Percentiles rank a stretch among this genome's conserved stretches.
Conservation (phyloP, 2,888 invertebrate species). For the Tenthredo amoena region DNA sequence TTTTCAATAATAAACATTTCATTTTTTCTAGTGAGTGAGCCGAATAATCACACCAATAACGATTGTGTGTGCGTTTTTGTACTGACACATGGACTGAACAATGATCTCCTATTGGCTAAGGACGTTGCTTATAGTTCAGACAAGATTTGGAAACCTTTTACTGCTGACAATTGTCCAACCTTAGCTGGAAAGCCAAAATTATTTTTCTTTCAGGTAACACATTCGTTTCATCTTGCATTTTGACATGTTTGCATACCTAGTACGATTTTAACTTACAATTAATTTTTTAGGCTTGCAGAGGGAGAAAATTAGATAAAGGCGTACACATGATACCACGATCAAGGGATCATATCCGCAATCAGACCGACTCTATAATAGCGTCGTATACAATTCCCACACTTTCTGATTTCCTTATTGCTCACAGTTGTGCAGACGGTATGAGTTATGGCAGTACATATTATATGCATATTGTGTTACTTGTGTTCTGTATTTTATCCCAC, state of each 20-base stretch:
- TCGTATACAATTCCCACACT: conserved; percentile 80
- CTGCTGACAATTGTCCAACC: conserved; percentile 79
- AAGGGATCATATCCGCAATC: conserved; percentile 61
- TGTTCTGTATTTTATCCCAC: neutral
- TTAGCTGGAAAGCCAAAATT: conserved; percentile 83
- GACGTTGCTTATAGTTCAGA: conserved; percentile 79
- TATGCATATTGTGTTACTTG: neutral
- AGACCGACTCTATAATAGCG: conserved; percentile 70
- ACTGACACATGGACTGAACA: conserved; percentile 80
- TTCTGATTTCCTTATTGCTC: conserved; percentile 81
- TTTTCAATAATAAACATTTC: neutral
- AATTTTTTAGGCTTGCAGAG: conserved; percentile 79
- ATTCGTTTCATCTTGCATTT: neutral
- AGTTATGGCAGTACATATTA: conserved; percentile 72
- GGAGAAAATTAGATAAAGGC: conserved; percentile 76
- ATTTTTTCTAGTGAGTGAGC: conserved; percentile 75
- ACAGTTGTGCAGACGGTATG: conserved; percentile 81
- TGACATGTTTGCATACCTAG: neutral
- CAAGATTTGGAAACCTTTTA: conserved; percentile 80
- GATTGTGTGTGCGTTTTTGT: conserved; percentile 81
- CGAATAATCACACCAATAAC: conserved; percentile 79
- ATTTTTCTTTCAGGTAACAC: conserved; percentile 81
- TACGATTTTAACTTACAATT: neutral
- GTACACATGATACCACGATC: conserved; percentile 68
- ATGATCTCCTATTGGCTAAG: conserved; percentile 79